These are phyloP conservation scores for Palloptera scutellata DNA, from an alignment of 2,888 invertebrate genomes.

Conservation along the genomic window DNA sequence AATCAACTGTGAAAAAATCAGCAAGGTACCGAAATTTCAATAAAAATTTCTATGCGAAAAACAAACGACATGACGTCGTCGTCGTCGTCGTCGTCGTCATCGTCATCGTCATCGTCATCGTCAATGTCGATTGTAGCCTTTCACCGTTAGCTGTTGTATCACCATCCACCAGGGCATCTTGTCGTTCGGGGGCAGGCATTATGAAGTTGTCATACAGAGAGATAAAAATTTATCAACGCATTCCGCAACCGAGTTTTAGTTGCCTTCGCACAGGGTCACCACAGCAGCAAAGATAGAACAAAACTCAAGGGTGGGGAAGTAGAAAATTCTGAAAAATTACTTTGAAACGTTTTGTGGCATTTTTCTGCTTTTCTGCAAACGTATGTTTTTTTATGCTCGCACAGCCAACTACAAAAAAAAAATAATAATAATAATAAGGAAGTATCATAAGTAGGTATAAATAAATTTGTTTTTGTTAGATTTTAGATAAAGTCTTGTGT, in stretches of 20 bases:
- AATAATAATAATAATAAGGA: no score
- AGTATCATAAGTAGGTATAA: slow-evolving; percentile 21
- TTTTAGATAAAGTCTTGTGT: slow-evolving; percentile 26
- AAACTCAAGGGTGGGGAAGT: neutral
- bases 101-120: no score
- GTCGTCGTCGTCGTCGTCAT: no score
- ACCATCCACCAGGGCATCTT: no score
- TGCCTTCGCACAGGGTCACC: slow-evolving; percentile 41
- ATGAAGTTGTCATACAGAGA: slow-evolving; percentile 58
- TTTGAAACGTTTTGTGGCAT: slow-evolving; percentile 58
- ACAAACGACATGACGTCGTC: no score
- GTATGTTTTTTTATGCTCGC: neutral
- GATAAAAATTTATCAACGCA: slow-evolving; percentile 56
- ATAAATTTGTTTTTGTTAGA: slow-evolving; percentile 36
- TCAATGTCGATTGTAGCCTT: no score
- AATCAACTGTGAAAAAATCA: no score
- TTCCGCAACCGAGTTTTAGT: slow-evolving; percentile 30
- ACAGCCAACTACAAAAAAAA: neutral
- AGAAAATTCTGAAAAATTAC: slow-evolving; percentile 53
- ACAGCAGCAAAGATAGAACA: slow-evolving; percentile 44
- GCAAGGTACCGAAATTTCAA: no score
- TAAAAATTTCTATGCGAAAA: no score
- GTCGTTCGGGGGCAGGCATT: slow-evolving; percentile 37
- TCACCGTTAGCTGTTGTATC: no score
- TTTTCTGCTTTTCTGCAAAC: slow-evolving; percentile 45